phyloP scores from a whole-genome alignment of 2,113 vertebrate genomes.

The Symphodus melops region DNA sequence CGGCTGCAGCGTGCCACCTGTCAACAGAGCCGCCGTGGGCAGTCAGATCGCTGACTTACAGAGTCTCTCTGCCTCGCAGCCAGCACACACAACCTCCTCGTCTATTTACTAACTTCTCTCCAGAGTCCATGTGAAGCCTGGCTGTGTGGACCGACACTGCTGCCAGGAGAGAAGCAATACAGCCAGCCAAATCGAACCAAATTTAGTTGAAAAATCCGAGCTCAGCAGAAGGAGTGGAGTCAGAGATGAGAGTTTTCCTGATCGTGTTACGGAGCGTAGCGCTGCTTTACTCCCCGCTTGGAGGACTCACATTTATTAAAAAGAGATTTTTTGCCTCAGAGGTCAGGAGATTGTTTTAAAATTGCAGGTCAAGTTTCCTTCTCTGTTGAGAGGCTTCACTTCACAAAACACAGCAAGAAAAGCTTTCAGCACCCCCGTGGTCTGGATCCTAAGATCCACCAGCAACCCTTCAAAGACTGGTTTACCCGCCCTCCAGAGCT shows the following conservation, averaged over 20 bases:
- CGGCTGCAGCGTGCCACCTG: constrained; percentile 12
- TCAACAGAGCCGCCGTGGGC: constrained; percentile 32
- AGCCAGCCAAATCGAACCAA: constrained; percentile 2
- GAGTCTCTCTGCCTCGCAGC: constrained; percentile 3
- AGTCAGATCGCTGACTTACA: constrained; percentile 11
- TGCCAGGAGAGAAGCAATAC: constrained; percentile 4
- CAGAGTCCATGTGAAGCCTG: neutral
- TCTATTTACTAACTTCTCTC: constrained; percentile 25
- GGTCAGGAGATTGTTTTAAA: no score
- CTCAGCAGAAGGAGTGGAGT: neutral
- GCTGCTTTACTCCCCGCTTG: neutral
- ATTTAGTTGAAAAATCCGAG: neutral
- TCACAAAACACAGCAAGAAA: no score
- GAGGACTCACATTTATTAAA: neutral
- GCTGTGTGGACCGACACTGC: neutral
- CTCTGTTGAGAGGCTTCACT: no score
- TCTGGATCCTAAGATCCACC: no score
- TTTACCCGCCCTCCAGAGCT: no score
- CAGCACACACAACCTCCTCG: constrained; percentile 13
- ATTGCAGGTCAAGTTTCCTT: no score
- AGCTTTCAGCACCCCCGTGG: no score
- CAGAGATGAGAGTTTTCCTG: neutral
- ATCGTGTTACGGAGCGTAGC: neutral
- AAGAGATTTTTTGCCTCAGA: neutral
- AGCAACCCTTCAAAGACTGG: no score